Conservation (phyloP, 2,888 invertebrate species). For the Caenorhabditis sp. region DNA sequence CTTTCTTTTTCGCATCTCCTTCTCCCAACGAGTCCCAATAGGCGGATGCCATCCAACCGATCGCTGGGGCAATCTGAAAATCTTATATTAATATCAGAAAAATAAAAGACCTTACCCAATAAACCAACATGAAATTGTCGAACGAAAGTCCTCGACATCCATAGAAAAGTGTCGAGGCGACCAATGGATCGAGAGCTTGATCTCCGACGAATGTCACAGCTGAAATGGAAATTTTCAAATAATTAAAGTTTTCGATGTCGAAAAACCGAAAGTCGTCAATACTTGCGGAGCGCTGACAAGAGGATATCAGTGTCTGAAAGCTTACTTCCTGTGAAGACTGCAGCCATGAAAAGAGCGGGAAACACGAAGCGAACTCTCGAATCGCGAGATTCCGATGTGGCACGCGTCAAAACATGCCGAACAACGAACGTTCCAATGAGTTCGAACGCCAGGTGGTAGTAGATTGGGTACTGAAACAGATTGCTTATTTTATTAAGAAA, state of each 20-base stretch:
- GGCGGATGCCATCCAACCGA: conserved; percentile 71
- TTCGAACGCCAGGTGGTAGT: conserved; percentile 56
- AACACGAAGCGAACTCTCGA: conserved; percentile 47
- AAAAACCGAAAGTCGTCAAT: no score
- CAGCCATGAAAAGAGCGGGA: conserved; percentile 62
- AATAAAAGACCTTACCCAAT: conserved; percentile 62
- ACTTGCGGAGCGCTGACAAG: no score
- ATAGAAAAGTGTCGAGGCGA: conserved; percentile 69
- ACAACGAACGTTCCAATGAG: conserved; percentile 59
- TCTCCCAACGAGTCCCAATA: conserved; percentile 43
- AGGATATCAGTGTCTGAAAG: neutral
- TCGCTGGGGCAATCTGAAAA: conserved; percentile 65
- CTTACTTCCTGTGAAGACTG: conserved; percentile 61
- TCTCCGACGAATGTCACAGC: conserved; percentile 70
- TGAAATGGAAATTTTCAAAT: conserved; percentile 42
- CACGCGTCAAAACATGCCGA: conserved; percentile 58
- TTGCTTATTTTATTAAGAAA: no score
- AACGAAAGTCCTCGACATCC: conserved; percentile 68
- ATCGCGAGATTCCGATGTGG: conserved; percentile 45
- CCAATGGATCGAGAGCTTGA: conserved; percentile 71
- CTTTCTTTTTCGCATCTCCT: conserved; percentile 28
- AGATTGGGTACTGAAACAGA: conserved; percentile 51
- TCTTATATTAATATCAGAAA: neutral
- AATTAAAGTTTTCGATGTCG: no score
- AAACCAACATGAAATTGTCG: conserved; percentile 70